Evolutionary conservation across 2,797 vertebrate species (phyloP).

Genomic region (Sebastes flavidus): DNA sequence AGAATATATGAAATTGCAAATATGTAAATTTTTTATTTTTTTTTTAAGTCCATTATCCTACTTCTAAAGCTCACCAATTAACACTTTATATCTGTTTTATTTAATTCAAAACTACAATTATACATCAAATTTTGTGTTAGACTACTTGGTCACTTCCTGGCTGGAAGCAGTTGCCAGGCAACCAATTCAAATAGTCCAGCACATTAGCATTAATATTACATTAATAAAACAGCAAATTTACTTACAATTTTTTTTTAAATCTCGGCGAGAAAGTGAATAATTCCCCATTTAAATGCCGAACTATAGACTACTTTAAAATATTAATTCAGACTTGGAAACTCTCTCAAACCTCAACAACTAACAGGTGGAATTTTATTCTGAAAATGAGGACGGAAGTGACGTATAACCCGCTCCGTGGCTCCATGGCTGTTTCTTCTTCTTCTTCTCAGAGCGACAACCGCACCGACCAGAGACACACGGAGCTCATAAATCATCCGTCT

Average conservation of each 20-base stretch:
- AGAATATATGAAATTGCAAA: not conserved
- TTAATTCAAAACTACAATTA: not conserved
- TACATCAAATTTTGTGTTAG: not conserved
- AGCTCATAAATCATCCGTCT: not conserved
- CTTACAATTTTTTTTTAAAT: not conserved
- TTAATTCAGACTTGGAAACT: not conserved
- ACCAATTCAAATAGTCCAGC: not conserved
- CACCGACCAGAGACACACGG: not conserved
- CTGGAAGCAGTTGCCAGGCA: not conserved
- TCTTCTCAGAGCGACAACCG: not conserved
- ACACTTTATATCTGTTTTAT: not conserved
- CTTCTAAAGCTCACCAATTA: not conserved
- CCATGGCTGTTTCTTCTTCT: too few species aligned
- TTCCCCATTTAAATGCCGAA: not conserved
- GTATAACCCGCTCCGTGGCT: accelerated
- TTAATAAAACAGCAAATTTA: not conserved
- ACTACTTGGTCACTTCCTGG: not conserved
- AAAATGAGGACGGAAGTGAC: not conserved
- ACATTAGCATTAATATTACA: not conserved
- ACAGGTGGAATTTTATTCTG: constrained; percentile 27
- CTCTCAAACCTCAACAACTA: too few species aligned
- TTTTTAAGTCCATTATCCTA: not conserved
- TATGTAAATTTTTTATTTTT: not conserved
- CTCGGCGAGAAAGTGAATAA: not conserved
- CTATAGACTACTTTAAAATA: not conserved